Base-by-base conservation (phyloP, 1,140 invertebrate genomes). In the Microplitis demolitor region DNA sequence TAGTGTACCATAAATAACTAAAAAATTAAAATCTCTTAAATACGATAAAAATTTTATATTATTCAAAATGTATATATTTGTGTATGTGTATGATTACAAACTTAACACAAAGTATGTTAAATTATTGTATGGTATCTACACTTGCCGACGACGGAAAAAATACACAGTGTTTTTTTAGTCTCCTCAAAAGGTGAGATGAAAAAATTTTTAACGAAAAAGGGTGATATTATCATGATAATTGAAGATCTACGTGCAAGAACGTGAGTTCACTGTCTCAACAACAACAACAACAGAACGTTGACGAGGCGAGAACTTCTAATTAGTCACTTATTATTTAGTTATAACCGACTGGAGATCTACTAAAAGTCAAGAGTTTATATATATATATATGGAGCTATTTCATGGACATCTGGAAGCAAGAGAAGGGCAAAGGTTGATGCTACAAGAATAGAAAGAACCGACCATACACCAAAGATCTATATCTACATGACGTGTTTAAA, bases 401-500 rank as follows among this genome's bases (percentile, higher is more conserved):
- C 34, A 13, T 37, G 60, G 33, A 0, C 60, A 35, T 62, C 31
- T n/a, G 4, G 60, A 11, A 66, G 66, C 61, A 58, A 66, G 56
- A 37, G 61, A 39, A 45, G 13, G 16, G 14, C 5, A 50, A 71
- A 60, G n/a, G 63, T 54, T 33, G 73, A 73, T 4, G 37, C 3
- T 39, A 33, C 61, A 24, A 63, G 66, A 14, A 62, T 76, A 71
- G 78, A 78, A 78, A 78, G 72, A 72, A 74, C 62, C 66, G 53
- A 63, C 66, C 76, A 62, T 53, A 61, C 66, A 53, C 39, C 39
- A 64, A 71, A 82, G 86, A 87, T 87, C 72, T 80, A 72, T 86
- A 87, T 87, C 86, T 83, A 76, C 82, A 82, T 81, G 83, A 82
- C 84, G 83, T 87, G 86, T 87, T 87, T 87, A 84, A 87, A 87